phyloP scores from a whole-genome alignment of 2,113 vertebrate genomes.

The Microcebus ravelobensis region DNA sequence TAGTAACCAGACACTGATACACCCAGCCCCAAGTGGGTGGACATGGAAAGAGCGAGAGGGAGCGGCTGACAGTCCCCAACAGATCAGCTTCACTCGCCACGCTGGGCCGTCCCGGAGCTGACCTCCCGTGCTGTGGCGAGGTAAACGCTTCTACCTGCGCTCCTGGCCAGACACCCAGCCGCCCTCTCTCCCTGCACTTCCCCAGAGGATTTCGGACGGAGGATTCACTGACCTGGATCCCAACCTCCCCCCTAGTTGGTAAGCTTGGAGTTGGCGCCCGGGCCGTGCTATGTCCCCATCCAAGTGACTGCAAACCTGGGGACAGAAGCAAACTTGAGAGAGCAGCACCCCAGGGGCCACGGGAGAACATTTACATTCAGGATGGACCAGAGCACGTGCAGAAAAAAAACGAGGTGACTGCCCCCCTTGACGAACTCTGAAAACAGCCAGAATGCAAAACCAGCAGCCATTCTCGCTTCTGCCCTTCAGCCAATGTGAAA shows the following conservation, averaged over 20 bases:
- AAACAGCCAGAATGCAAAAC: background rate
- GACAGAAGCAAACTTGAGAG: background rate
- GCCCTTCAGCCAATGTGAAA: background rate
- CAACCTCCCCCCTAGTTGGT: background rate
- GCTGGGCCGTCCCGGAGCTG: background rate
- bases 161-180: background rate
- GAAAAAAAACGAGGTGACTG: accelerated
- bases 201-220: background rate
- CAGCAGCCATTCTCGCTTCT: background rate
- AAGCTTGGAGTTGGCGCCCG: background rate
- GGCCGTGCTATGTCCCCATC: background rate
- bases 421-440: background rate
- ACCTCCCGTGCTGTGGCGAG: accelerated
- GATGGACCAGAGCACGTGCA: background rate
- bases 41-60: background rate
- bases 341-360: accelerated
- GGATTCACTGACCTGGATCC: background rate
- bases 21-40: background rate
- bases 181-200: background rate
- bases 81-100: background rate
- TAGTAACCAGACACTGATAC: background rate
- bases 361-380: accelerated
- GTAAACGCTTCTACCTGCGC: background rate
- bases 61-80: background rate
- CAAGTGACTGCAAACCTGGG: background rate